Evolutionary conservation across 1,140 invertebrate species (phyloP).

Genomic region (Colletes latitarsis): DNA sequence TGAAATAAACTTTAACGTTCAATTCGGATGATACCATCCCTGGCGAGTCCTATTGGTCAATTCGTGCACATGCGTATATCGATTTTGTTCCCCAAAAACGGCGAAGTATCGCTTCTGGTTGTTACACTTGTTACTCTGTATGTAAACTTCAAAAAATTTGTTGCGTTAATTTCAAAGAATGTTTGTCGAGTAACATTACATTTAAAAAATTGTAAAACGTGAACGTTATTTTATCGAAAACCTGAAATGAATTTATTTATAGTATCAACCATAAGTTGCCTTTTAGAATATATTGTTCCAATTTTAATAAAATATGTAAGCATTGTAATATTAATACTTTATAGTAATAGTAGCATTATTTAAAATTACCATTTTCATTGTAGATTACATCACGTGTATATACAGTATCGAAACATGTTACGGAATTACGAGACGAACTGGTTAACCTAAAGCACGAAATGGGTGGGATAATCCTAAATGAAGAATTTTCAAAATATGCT

Average conservation of each 20-base stretch:
- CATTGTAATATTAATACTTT: not conserved
- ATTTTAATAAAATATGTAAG: slow-evolving; percentile 47
- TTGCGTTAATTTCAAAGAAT: not conserved
- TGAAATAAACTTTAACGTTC: no score
- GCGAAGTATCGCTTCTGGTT: not conserved
- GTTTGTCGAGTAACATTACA: not conserved
- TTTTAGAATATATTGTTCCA: slow-evolving; percentile 42
- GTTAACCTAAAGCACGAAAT: slow-evolving; percentile 79
- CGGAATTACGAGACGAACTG: slow-evolving; percentile 68
- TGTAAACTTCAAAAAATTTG: not conserved
- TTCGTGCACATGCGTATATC: no score
- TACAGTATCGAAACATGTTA: slow-evolving; percentile 58
- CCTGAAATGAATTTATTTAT: slow-evolving; percentile 51
- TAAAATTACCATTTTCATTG: slow-evolving; percentile 37
- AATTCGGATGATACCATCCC: no score
- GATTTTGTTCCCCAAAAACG: no score
- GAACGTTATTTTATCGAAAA: not conserved
- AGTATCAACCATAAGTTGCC: slow-evolving; percentile 44
- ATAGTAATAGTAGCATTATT: not conserved
- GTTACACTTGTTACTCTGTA: not conserved
- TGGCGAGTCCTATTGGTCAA: no score
- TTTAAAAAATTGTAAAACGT: slow-evolving; percentile 22
- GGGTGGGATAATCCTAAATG: slow-evolving; percentile 79
- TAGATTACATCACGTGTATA: slow-evolving; percentile 67
- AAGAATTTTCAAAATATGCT: slow-evolving; percentile 84